Percentiles rank a stretch among this genome's conserved stretches.
phyloP scores from a whole-genome alignment of 2,113 vertebrate genomes.

The Probosciger aterrimus region DNA sequence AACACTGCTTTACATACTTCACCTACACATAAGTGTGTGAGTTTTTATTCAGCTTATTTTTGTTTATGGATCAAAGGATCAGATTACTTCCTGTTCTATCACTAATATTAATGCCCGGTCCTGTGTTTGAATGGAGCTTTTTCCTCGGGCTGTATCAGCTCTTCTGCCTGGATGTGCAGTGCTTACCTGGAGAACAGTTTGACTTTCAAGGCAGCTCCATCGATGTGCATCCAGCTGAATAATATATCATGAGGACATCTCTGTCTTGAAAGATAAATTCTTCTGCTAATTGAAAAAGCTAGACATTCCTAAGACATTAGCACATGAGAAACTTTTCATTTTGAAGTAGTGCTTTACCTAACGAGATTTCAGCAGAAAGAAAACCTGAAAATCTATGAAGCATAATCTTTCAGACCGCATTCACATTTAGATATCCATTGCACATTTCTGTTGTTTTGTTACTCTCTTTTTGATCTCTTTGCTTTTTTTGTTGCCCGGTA shows the following conservation, averaged over 20 bases:
- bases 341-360: not conserved
- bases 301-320: not conserved
- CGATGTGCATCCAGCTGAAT: not conserved
- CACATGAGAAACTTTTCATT: not conserved
- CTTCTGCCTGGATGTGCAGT: not conserved
- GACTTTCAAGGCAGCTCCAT: not conserved
- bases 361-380: not conserved
- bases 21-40: accelerated
- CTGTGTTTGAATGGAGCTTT: not conserved
- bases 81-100: not conserved
- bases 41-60: not conserved
- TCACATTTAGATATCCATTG: not conserved
- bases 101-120: not conserved
- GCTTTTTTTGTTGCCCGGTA: not conserved
- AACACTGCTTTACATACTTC: not conserved
- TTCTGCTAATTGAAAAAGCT: not conserved
- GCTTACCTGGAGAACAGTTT: not conserved
- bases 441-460: not conserved
- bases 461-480: not conserved
- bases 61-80: not conserved
- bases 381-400: not conserved
- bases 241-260: not conserved
- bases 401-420: not conserved
- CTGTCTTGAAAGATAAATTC: not conserved
- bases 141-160: not conserved